phyloP scores from a whole-genome alignment of 2,888 invertebrate genomes.

The Epiblema foenella region DNA sequence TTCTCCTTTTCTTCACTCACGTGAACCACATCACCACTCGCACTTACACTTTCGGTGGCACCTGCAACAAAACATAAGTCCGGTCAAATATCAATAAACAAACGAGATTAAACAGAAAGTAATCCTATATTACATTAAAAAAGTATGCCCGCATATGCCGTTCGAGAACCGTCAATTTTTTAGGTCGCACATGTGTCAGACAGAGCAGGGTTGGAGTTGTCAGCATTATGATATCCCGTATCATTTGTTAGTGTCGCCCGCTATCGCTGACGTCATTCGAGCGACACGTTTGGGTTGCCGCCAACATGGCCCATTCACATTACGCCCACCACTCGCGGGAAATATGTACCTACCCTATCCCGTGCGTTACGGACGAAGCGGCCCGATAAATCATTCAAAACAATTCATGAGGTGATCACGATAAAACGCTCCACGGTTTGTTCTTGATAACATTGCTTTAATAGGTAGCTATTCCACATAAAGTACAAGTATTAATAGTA shows the following conservation, averaged over 20 bases:
- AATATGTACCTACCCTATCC: slow-evolving; percentile 59
- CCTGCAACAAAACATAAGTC: slow-evolving; percentile 70
- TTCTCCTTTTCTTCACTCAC: slow-evolving; percentile 76
- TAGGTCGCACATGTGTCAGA: slow-evolving; percentile 21
- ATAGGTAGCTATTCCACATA: neutral
- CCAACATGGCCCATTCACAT: slow-evolving; percentile 81
- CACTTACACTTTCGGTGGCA: slow-evolving; percentile 75
- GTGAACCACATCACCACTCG: slow-evolving; percentile 75
- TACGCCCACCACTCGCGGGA: slow-evolving; percentile 64
- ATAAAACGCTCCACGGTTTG: slow-evolving; percentile 9
- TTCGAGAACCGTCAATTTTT: slow-evolving; percentile 11
- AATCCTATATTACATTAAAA: neutral
- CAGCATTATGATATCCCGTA: slow-evolving; percentile 45
- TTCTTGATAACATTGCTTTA: neutral
- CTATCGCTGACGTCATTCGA: slow-evolving; percentile 65
- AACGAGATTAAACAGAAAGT: neutral
- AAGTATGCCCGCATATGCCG: slow-evolving; percentile 7
- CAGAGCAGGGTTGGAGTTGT: slow-evolving; percentile 13
- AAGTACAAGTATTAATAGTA: neutral
- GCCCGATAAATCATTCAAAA: slow-evolving; percentile 46
- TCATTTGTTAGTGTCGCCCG: slow-evolving; percentile 55
- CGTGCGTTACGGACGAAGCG: slow-evolving; percentile 48
- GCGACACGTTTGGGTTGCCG: slow-evolving; percentile 72
- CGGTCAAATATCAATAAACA: slow-evolving; percentile 3
- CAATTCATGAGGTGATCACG: slow-evolving; percentile 37